These are phyloP conservation scores for Drosophila mimetica DNA, from an alignment of 2,888 invertebrate species.

Conservation along the genomic window DNA sequence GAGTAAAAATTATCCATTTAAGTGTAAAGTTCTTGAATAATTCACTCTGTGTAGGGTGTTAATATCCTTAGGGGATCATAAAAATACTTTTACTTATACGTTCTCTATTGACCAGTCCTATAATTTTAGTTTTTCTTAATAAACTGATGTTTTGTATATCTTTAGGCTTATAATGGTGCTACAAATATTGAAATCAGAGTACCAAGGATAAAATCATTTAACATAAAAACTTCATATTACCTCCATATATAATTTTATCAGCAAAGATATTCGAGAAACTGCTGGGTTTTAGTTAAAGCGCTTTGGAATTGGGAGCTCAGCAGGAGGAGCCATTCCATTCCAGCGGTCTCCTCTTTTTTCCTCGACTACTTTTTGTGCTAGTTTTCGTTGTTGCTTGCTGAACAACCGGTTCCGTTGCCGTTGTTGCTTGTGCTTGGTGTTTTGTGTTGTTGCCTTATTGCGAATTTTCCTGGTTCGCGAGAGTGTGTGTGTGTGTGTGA, in stretches of 20 bases:
- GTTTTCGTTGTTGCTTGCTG: constrained; percentile 46
- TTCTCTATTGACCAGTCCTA: too few relatives aligned
- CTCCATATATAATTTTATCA: neutral
- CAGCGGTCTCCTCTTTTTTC: constrained; percentile 47
- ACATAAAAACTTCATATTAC: neutral
- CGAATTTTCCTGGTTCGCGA: constrained; percentile 67
- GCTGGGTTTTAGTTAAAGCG: neutral
- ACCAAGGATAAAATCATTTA: neutral
- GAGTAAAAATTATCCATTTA: too few relatives aligned
- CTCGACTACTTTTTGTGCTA: constrained; percentile 76
- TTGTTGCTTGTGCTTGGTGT: constrained; percentile 42
- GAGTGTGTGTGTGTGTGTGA: constrained; percentile 32
- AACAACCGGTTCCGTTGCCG: constrained; percentile 53
- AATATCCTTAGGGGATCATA: too few relatives aligned
- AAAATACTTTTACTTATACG: too few relatives aligned
- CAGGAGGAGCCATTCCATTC: constrained; percentile 17
- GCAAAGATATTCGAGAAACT: neutral
- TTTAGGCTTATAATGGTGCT: too few relatives aligned
- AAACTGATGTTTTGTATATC: too few relatives aligned
- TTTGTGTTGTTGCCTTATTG: constrained; percentile 59
- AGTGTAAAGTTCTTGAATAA: too few relatives aligned
- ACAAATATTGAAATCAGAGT: too few relatives aligned
- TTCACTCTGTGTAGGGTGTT: too few relatives aligned
- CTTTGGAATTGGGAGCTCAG: constrained; percentile 21
- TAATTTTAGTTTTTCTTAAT: too few relatives aligned